phyloP scores from a whole-genome alignment of 2,113 vertebrate species.

The Fregetta grallaria region DNA sequence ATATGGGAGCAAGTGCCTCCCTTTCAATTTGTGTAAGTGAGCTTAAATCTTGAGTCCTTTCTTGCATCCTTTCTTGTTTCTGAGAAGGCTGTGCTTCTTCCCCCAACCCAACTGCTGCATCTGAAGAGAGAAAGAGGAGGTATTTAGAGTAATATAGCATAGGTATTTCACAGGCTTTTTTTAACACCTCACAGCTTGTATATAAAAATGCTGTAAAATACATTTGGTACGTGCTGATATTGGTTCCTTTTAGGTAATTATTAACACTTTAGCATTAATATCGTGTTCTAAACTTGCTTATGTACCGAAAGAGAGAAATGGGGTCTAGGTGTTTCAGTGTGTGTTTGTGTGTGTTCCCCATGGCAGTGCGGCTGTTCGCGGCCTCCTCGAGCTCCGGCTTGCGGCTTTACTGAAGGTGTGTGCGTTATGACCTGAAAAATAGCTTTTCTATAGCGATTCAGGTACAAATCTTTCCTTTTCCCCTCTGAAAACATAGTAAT shows the following conservation, averaged over 20 bases:
- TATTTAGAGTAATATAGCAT: neutral
- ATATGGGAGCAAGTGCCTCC: constrained; percentile 77
- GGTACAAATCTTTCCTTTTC: neutral
- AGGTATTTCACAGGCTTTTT: neutral
- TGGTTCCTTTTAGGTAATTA: neutral
- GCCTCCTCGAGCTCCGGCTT: neutral
- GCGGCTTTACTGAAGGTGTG: neutral
- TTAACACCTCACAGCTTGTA: fast-evolving
- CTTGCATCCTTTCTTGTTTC: neutral
- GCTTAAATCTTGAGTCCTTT: neutral
- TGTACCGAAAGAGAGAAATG: neutral
- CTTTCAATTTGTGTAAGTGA: constrained; percentile 80
- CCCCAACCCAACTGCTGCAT: neutral
- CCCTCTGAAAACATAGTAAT: neutral
- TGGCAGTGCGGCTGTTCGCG: fast-evolving
- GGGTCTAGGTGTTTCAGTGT: fast-evolving
- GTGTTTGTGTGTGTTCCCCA: neutral
- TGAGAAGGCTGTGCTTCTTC: neutral
- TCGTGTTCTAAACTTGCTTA: neutral
- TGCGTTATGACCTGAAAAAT: neutral
- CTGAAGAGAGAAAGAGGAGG: neutral
- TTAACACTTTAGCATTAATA: neutral
- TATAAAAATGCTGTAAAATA: neutral
- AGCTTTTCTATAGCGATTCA: neutral
- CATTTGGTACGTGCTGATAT: neutral